phyloP scores from a whole-genome alignment of 2,113 vertebrate species.

The Sitta europaea region DNA sequence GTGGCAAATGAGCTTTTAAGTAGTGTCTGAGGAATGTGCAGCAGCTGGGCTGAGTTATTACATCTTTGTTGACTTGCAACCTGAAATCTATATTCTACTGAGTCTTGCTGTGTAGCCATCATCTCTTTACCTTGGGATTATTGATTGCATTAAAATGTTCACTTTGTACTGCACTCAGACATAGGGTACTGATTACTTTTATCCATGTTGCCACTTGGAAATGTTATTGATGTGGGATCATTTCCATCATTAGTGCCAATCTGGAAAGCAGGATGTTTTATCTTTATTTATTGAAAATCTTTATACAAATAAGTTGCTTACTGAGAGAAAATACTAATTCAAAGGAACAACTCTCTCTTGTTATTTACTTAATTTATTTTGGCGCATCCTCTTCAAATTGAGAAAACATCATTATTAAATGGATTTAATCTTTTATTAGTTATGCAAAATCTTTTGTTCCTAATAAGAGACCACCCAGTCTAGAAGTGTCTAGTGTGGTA shows the following conservation, averaged over 20 bases:
- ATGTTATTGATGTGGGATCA: not conserved
- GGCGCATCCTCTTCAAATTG: not conserved
- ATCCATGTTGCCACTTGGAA: not conserved
- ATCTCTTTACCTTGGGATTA: constrained; percentile 41
- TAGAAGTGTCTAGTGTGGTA: not conserved
- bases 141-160: constrained; percentile 59
- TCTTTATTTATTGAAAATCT: constrained; percentile 37
- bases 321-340: not conserved
- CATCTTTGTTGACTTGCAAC: constrained; percentile 31
- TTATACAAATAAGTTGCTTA: not conserved
- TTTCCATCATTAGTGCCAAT: not conserved
- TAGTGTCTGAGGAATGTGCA: not conserved
- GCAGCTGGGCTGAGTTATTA: constrained; percentile 33
- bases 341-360: not conserved
- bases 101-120: not conserved
- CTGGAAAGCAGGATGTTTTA: not conserved
- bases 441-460: not conserved
- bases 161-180: constrained; percentile 8
- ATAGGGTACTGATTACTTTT: constrained; percentile 4
- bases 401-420: not conserved
- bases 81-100: constrained; percentile 43
- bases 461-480: not conserved
- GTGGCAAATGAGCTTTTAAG: not conserved
- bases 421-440: not conserved
- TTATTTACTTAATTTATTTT: not conserved